Evolutionary conservation across 2,797 vertebrate genomes (phyloP).

Genomic region (Danio choprae): DNA sequence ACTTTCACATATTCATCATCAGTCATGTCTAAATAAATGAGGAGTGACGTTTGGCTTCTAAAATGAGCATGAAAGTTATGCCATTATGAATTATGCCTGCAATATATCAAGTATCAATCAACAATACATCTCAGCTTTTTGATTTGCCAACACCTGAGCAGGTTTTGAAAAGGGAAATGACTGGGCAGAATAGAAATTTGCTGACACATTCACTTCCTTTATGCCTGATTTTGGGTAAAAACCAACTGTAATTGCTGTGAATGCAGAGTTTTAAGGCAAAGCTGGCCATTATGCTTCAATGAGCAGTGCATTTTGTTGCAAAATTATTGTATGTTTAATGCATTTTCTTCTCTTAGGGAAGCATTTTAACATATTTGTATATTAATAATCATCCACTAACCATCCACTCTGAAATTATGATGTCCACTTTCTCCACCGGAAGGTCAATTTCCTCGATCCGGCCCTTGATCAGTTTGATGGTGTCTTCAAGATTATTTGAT

Average conservation of each 20-base stretch:
- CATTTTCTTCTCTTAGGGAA: not conserved
- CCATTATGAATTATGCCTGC: conserved; percentile 74
- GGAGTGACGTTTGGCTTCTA: conserved; percentile 75
- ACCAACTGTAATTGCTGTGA: not conserved
- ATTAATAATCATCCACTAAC: conserved; percentile 76
- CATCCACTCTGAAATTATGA: conserved; percentile 99
- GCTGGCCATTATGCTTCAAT: not conserved
- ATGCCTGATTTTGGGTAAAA: not conserved
- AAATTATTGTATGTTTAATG: not conserved
- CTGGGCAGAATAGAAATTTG: conserved; percentile 24
- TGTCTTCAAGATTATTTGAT: conserved; percentile 89
- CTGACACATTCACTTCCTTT: not conserved
- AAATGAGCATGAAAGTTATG: conserved; percentile 77
- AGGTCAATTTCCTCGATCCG: conserved; percentile 92
- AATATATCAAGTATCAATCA: conserved; percentile 67
- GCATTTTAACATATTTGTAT: not conserved
- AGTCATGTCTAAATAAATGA: conserved; percentile 67
- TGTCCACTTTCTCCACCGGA: conserved; percentile 91
- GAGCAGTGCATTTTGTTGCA: not conserved
- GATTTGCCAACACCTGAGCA: conserved; percentile 27
- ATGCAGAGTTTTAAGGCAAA: not conserved
- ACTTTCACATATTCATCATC: conserved; percentile 65
- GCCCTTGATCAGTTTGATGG: conserved; percentile 89
- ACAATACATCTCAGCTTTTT: conserved; percentile 75
- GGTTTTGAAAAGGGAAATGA: conserved; percentile 19